Percentiles rank a stretch among this genome's conserved stretches.
Evolutionary conservation across 2,113 vertebrate species (phyloP).

Genomic region (Delphinapterus leucas): DNA sequence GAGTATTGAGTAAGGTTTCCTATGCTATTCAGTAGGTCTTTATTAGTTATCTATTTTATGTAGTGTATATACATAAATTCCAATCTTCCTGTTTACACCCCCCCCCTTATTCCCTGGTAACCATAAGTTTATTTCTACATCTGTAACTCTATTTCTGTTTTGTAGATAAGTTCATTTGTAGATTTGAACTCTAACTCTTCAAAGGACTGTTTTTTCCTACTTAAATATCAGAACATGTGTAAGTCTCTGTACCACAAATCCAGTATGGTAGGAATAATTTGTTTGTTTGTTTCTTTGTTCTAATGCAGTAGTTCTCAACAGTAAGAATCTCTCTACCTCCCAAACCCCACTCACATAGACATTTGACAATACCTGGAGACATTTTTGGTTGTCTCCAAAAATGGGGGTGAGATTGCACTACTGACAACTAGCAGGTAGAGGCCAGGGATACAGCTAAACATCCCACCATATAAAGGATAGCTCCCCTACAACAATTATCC

Average conservation of each 20-base stretch:
- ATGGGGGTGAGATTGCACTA: accelerated
- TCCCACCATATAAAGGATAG: not conserved
- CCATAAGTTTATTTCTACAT: not conserved
- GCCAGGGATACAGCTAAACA: not conserved
- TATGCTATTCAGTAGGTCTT: not conserved
- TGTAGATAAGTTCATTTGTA: not conserved
- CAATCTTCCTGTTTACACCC: not conserved
- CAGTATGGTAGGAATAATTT: not conserved
- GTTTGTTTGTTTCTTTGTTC: not conserved
- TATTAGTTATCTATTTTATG: not conserved
- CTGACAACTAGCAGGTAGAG: not conserved
- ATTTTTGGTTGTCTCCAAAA: not conserved
- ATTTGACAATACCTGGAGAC: not conserved
- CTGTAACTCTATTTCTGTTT: not conserved
- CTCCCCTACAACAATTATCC: accelerated
- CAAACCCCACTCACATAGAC: not conserved
- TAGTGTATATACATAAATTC: not conserved
- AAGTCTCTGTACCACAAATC: accelerated
- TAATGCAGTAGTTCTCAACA: not conserved
- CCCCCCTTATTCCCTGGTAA: not conserved
- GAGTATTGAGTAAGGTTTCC: not conserved
- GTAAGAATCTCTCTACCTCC: not conserved
- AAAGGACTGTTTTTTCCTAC: not conserved
- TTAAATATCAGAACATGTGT: not conserved
- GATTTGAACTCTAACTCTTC: not conserved